These are phyloP conservation scores for Corynorhinus townsendii DNA, from an alignment of 2,113 vertebrate species.

Conservation along the genomic window DNA sequence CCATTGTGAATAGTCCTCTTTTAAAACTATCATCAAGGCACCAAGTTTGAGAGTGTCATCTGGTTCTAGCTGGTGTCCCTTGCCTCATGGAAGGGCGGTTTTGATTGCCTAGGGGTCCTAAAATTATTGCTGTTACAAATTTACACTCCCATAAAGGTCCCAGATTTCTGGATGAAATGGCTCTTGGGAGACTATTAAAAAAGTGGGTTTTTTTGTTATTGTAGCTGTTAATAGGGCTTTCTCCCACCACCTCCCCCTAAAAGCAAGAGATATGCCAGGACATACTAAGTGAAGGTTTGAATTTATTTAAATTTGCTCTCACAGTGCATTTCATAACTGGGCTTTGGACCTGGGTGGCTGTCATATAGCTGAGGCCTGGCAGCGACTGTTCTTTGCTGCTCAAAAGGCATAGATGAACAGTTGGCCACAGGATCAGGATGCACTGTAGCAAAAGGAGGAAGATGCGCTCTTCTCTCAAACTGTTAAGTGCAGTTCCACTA, in stretches of 20 bases:
- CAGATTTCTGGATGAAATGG: constrained; percentile 16
- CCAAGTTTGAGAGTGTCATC: neutral
- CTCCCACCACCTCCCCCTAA: neutral
- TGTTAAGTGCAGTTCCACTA: neutral
- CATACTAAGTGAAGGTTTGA: neutral
- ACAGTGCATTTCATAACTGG: constrained; percentile 15
- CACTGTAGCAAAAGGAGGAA: neutral
- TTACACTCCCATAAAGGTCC: constrained; percentile 6
- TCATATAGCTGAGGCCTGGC: neutral
- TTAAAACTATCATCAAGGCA: neutral
- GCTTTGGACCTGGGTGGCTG: neutral
- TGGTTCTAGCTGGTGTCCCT: constrained; percentile 14
- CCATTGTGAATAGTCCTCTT: neutral
- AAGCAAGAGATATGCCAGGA: constrained; percentile 1
- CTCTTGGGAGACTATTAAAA: neutral
- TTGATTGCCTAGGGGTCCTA: neutral
- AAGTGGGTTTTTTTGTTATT: neutral
- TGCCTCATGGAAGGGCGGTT: neutral
- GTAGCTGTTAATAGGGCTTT: constrained; percentile 17
- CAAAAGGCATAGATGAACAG: neutral
- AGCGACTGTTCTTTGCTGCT: neutral
- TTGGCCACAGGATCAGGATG: neutral
- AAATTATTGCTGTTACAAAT: constrained; percentile 34
- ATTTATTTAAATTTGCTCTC: constrained; percentile 25
- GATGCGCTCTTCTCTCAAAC: neutral